phyloP scores from a whole-genome alignment of 2,113 vertebrate genomes.

The Cephalopholis sonnerati region DNA sequence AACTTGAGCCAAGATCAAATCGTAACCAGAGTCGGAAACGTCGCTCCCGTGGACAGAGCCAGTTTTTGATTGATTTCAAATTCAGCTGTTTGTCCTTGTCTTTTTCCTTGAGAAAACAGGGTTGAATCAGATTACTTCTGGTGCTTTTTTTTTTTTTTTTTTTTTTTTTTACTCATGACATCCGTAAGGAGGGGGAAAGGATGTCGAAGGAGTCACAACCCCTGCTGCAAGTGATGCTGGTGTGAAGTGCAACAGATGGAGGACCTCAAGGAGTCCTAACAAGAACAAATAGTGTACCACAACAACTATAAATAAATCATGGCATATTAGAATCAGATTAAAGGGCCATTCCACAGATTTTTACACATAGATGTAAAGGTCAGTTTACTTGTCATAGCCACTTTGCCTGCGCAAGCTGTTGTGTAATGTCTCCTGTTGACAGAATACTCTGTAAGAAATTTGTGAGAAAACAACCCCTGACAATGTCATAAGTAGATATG shows the following conservation, averaged over 20 bases:
- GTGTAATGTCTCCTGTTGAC: background rate
- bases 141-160: constrained; percentile 8
- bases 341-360: constrained; percentile 33
- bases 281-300: constrained; percentile 53
- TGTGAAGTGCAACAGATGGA: constrained; percentile 68
- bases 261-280: constrained; percentile 49
- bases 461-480: background rate
- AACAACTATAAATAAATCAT: constrained; percentile 50
- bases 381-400: background rate
- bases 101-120: constrained; percentile 42
- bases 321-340: constrained; percentile 4
- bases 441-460: background rate
- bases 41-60: constrained; percentile 56
- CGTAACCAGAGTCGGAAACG: constrained; percentile 49
- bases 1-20: constrained; percentile 74
- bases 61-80: constrained; percentile 56
- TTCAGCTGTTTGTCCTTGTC: constrained; percentile 60
- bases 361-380: constrained; percentile 13
- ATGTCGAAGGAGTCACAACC: constrained; percentile 59
- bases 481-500: background rate
- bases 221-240: constrained; percentile 57
- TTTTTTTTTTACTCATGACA: constrained; percentile 29
- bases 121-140: constrained; percentile 41
- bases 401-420: background rate
- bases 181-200: constrained; percentile 30